Evolutionary conservation across 2,888 invertebrate genomes (phyloP), one percentile per base, ranked within the genome.

Genomic region (Drosophila greeni): DNA sequence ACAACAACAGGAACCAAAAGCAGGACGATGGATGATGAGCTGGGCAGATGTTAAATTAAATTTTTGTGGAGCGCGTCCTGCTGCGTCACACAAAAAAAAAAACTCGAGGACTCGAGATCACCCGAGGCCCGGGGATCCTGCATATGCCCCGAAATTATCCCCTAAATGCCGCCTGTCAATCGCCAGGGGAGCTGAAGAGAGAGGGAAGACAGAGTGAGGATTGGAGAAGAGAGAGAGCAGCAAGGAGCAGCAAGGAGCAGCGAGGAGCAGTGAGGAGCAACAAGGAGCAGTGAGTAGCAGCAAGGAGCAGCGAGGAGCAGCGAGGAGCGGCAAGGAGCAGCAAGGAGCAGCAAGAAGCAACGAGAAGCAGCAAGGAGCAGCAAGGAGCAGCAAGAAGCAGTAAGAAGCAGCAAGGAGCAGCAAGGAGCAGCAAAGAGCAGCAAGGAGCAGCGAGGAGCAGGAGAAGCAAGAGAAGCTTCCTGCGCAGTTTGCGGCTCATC

Each of bases 401-500:
- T n/a, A n/a, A n/a, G n/a, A n/a, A 42, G 24, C 8, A n/a, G 23
- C 5, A 1, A n/a, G n/a, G 42, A 42, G 11, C 11, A 29, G 29
- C 4, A n/a, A n/a, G n/a, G n/a, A 42, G 24, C 8, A n/a, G 23
- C 5, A 1, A n/a, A 9, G 42, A 42, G 11, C 11, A 29, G 29
- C 4, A 5, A 23, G 23, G 5, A 23, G 23, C 23, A 23, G 23
- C 23, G 24, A 7, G 24, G 7, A 24, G 24, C 24, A 7, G 26
- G 26, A 26, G 29, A 3, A 29, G 29, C 29, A 29, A 29, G 11
- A 61, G 85, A 64, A 66, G 85, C 75, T 84, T 85, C 78, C 78
- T 78, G 78, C 77, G 64, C 78, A 62, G 82, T 85, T 85, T 85
- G 79, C 76, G 79, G 84, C 79, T 79, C 85, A 79, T 79, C 79